A percentile compares a stretch with the other conserved stretches of the same genome.
phyloP scores from a whole-genome alignment of 2,797 vertebrate genomes.

The Neosilurus mollespiculum region DNA sequence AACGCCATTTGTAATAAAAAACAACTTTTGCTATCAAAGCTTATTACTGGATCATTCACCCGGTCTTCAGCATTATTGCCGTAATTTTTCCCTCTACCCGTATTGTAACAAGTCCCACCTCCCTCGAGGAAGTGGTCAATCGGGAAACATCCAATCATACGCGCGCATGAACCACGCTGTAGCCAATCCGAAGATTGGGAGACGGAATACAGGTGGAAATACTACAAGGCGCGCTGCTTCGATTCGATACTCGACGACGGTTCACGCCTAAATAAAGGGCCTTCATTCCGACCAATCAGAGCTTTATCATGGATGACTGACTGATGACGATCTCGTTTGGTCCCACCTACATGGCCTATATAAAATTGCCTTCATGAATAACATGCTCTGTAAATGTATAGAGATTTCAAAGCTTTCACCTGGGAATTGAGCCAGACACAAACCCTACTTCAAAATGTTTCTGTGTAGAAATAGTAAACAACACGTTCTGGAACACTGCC shows the following conservation, averaged over 20 bases:
- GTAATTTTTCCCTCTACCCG: background rate
- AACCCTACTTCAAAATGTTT: too few relatives aligned
- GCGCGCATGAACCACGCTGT: accelerated
- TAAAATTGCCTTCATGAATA: background rate
- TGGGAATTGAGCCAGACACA: too few relatives aligned
- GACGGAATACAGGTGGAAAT: background rate
- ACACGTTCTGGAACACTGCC: too few relatives aligned
- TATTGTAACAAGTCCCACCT: conserved; percentile 8
- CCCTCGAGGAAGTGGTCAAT: accelerated
- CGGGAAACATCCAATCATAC: background rate
- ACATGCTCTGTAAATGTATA: background rate
- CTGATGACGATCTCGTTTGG: background rate
- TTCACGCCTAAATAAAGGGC: too few relatives aligned
- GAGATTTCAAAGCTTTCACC: background rate
- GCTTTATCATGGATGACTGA: background rate
- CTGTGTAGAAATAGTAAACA: too few relatives aligned
- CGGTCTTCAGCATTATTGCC: background rate
- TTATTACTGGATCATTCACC: background rate
- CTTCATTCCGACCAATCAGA: background rate
- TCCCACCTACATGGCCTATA: background rate
- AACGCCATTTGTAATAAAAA: background rate
- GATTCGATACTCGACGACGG: background rate
- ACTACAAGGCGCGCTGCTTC: background rate
- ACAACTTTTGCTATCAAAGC: background rate
- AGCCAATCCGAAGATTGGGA: background rate